Conservation (phyloP, 2,113 vertebrate species). For the Puntigrus tetrazona region DNA sequence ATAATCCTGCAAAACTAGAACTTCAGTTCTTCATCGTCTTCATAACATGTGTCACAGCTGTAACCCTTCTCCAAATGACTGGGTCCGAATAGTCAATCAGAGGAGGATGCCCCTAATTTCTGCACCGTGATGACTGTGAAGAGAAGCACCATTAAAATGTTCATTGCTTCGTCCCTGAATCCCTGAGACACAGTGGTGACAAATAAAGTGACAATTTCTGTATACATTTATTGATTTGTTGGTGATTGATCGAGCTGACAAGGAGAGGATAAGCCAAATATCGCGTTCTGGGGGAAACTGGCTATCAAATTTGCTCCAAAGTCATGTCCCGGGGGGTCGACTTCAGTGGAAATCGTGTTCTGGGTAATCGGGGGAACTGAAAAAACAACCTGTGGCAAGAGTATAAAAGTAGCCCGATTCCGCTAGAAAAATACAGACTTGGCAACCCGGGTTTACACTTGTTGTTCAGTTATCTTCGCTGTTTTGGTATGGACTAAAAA, state of each 20-base stretch:
- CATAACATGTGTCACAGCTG: not conserved
- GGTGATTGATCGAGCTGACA: not conserved
- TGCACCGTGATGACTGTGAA: not conserved
- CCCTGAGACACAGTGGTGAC: not conserved
- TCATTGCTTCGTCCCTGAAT: not conserved
- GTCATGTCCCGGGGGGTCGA: not conserved
- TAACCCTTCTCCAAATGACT: not conserved
- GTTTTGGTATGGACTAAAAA: too few species aligned
- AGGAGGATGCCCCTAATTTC: not conserved
- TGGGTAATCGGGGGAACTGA: too few species aligned
- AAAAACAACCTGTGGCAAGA: not conserved
- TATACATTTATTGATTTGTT: not conserved
- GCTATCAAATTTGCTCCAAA: not conserved
- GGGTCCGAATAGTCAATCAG: not conserved
- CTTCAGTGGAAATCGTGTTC: not conserved
- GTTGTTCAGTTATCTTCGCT: too few species aligned
- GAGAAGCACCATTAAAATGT: conserved; percentile 8
- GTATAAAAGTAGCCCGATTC: not conserved
- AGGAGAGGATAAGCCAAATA: too few species aligned
- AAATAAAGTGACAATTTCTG: not conserved
- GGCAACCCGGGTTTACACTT: not conserved
- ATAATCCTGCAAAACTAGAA: not conserved
- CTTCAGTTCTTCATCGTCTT: not conserved
- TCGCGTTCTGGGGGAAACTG: not conserved
- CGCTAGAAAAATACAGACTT: not conserved